A percentile compares a stretch with the other conserved stretches of the same genome.
phyloP scores from a whole-genome alignment of 2,888 invertebrate genomes.

The Leptinotarsa juncta region DNA sequence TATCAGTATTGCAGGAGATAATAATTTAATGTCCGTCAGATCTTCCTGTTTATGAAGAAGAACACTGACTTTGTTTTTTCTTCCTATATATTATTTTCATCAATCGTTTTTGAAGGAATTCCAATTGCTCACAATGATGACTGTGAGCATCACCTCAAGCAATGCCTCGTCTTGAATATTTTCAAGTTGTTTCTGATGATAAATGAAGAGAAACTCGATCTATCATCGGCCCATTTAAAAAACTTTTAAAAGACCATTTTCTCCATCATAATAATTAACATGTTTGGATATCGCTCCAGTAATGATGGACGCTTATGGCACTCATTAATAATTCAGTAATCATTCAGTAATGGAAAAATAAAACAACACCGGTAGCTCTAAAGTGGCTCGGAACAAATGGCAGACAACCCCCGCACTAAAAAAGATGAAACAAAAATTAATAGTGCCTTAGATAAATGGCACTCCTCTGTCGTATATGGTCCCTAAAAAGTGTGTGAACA shows the following conservation, averaged over 20 bases:
- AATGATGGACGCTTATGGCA: constrained; percentile 57
- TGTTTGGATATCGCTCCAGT: constrained; percentile 57
- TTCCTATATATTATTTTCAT: no score
- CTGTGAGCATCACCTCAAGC: no score
- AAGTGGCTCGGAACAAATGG: constrained; percentile 56
- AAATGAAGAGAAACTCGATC: constrained; percentile 36
- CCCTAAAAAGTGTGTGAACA: constrained; percentile 64
- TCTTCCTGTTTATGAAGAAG: no score
- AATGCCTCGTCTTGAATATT: no score
- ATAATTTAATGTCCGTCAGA: no score
- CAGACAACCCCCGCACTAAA: constrained; percentile 57
- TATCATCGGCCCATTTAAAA: constrained; percentile 23
- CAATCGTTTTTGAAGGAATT: no score
- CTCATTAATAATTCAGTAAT: constrained; percentile 60
- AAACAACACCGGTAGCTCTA: constrained; percentile 54
- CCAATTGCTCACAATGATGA: no score
- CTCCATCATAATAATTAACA: constrained; percentile 59
- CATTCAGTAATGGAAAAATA: constrained; percentile 57
- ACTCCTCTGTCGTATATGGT: constrained; percentile 60
- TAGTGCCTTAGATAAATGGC: constrained; percentile 63
- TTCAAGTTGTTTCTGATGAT: constrained; percentile 34
- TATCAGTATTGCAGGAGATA: no score
- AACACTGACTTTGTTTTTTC: no score
- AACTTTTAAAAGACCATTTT: constrained; percentile 32
- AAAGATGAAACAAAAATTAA: constrained; percentile 64